Evolutionary conservation across 2,797 vertebrate genomes (phyloP), one percentile per base, ranked within the genome.

Genomic region (Iguana delicatissima): DNA sequence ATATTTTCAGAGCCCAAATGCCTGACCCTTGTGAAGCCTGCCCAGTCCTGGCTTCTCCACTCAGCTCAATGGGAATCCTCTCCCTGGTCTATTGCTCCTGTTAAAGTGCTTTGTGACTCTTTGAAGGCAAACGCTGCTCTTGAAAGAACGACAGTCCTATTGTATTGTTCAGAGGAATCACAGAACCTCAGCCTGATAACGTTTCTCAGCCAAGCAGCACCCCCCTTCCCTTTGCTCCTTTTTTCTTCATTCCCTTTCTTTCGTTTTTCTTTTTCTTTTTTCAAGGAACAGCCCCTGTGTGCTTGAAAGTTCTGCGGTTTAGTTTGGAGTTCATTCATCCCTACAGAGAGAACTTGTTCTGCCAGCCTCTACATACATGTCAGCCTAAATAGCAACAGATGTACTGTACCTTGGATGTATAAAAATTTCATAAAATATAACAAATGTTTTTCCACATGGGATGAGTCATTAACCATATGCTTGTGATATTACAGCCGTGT

Each of bases 301-400:
- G 96, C 96, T 96, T 97, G 96, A 96, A 97, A 97, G 94, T 96
- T 96, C 96, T 97, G 97, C 94, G 97, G 97, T 98, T 98, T 98
- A 97, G 96, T 97, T 97, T 97, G 97, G 97, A 98, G 96, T 96
- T 97, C 95, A 86, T 96, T 97, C 96, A 96, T 97, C 96, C 97
- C 97, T 96, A 94, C 96, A 97, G 97, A 97, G 96, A 95, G 96
- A 95, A 95, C 96, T 96, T 93, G 95, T 96, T 96, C 96, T 97
- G 97, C 97, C 97, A 97, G 96, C 96, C 97, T 97, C 97, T 96
- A 97, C 97, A 97, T 97, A 97, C 96, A 97, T 97, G 97, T 98
- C 97, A 96, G 97, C 95, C 94, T 98, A 97, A 98, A 97, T 96
- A 97, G 97, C 97, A 97, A 97, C 97, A 98, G 97, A 97, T 97